Evolutionary conservation across 2,113 vertebrate genomes (phyloP).

Genomic region (Lepus americanus): DNA sequence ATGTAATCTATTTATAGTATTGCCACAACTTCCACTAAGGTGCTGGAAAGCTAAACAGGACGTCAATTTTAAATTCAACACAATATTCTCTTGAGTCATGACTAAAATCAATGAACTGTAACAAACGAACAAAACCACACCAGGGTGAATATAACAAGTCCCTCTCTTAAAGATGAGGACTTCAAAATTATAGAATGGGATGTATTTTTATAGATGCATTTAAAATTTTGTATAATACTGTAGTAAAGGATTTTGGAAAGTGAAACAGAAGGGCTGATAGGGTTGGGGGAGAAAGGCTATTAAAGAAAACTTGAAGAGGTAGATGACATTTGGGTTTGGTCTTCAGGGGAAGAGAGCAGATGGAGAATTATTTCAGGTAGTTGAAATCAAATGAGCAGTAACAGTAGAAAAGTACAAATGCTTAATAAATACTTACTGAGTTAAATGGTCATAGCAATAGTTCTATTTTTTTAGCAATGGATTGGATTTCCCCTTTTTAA

Average conservation of each 20-base stretch:
- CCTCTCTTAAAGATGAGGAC: background rate
- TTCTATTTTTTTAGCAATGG: conserved; percentile 7
- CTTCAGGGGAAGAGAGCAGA: background rate
- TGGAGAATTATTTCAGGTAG: conserved; percentile 4
- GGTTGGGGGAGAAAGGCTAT: background rate
- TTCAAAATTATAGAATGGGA: background rate
- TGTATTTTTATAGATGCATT: background rate
- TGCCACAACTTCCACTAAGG: conserved; percentile 11
- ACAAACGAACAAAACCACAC: background rate
- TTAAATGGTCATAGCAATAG: background rate
- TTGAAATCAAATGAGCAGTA: conserved; percentile 34
- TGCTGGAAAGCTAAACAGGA: background rate
- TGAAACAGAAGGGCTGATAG: background rate
- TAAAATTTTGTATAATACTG: background rate
- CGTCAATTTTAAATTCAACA: background rate
- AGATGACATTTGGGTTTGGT: background rate
- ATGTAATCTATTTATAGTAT: conserved; percentile 49
- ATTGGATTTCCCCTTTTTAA: conserved; percentile 8
- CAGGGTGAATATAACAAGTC: background rate
- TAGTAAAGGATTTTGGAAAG: background rate
- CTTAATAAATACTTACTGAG: conserved; percentile 42
- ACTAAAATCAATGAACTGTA: background rate
- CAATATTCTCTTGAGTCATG: background rate
- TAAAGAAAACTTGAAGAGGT: background rate
- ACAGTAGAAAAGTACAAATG: background rate